Evolutionary conservation across 2,113 vertebrate genomes (phyloP).

Genomic region (Tupaia chinensis): DNA sequence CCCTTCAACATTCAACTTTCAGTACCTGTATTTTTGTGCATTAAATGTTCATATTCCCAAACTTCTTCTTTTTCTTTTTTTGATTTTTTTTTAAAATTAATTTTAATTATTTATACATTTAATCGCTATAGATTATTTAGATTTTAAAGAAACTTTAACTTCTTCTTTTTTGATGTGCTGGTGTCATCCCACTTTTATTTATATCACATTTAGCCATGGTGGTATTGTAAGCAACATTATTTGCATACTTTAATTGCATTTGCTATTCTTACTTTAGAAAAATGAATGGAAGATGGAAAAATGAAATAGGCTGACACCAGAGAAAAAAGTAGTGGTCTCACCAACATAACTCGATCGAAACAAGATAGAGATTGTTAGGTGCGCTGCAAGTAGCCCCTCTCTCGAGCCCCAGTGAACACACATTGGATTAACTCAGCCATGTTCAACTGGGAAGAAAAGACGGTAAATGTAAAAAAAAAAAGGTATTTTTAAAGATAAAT

Average conservation of each 20-base stretch:
- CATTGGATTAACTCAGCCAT: background rate
- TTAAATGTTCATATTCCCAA: background rate
- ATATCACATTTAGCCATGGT: background rate
- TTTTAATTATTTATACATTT: too few species aligned
- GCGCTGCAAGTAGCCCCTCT: background rate
- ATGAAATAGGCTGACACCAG: background rate
- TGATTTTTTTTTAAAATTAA: too few species aligned
- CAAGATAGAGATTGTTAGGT: background rate
- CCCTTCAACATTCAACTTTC: background rate
- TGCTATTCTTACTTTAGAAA: conserved; percentile 46
- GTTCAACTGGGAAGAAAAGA: background rate
- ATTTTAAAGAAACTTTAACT: too few species aligned
- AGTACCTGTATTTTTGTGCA: conserved; percentile 6
- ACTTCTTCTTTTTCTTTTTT: background rate
- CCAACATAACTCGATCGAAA: background rate
- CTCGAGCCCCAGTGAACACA: background rate
- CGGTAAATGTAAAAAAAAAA: conserved; percentile 43
- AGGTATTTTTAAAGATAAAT: conserved; percentile 25
- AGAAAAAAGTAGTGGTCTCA: conserved; percentile 51
- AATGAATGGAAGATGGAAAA: conserved; percentile 34
- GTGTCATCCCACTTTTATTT: background rate
- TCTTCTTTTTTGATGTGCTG: background rate
- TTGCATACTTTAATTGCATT: conserved; percentile 66
- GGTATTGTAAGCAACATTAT: background rate
- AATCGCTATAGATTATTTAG: too few species aligned